These are phyloP conservation scores for Tretioscincus oriximinensis DNA, from an alignment of 2,113 vertebrate genomes.

Conservation along the genomic window DNA sequence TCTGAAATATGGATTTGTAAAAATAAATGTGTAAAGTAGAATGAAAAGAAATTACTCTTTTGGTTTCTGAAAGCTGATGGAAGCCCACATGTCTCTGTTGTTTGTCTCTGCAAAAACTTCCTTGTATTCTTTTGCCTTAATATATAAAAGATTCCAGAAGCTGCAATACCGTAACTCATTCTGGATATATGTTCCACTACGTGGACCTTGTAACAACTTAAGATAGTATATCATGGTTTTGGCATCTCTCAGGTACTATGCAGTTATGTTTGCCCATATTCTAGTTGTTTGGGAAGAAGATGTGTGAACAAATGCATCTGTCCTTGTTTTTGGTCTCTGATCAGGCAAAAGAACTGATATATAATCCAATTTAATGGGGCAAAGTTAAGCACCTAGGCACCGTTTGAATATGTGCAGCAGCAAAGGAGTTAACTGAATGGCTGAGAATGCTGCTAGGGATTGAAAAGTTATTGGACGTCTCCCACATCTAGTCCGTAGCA, in stretches of 20 bases:
- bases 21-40: conserved; percentile 42
- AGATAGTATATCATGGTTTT: not conserved
- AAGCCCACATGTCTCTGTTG: not conserved
- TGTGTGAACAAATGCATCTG: no score
- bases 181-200: not conserved
- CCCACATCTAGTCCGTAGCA: no score
- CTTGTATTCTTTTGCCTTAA: not conserved
- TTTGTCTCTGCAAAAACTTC: not conserved
- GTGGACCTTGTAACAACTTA: not conserved
- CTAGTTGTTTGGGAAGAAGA: no score
- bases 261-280: no score
- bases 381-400: no score
- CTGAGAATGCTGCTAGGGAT: no score
- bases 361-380: no score
- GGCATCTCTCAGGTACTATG: not conserved
- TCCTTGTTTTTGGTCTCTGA: no score
- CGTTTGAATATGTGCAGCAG: no score
- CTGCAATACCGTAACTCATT: not conserved
- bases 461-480: no score
- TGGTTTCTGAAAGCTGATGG: not conserved
- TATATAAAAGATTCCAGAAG: not conserved
- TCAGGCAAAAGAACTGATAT: no score
- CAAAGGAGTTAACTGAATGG: no score
- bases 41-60: not conserved
- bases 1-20: conserved; percentile 56